phyloP scores from a whole-genome alignment of 2,797 vertebrate genomes.

The Epinephelus awoara region DNA sequence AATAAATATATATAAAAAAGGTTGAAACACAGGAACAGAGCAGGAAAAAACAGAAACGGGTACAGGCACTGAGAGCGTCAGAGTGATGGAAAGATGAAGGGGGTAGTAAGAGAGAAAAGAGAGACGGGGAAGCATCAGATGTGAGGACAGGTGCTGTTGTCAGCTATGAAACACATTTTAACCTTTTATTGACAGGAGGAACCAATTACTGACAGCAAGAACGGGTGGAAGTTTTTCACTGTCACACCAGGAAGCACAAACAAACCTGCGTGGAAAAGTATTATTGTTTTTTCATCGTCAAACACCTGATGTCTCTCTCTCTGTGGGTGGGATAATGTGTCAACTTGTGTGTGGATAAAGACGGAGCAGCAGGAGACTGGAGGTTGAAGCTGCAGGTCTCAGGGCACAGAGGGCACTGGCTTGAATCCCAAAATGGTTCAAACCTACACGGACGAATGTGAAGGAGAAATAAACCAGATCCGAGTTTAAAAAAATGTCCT shows the following conservation, averaged over 20 bases:
- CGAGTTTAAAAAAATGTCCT: neutral
- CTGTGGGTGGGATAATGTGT: neutral
- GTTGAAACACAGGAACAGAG: slow-evolving; percentile 47
- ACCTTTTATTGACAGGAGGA: slow-evolving; percentile 65
- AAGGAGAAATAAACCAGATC: neutral
- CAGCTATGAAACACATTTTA: slow-evolving; percentile 65
- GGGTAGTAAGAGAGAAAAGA: neutral
- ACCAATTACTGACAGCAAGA: slow-evolving; percentile 65
- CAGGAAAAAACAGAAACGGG: slow-evolving; percentile 1
- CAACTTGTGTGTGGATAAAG: neutral
- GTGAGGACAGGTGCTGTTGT: slow-evolving; percentile 70
- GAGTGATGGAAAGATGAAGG: slow-evolving; percentile 25
- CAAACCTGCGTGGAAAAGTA: slow-evolving; percentile 13
- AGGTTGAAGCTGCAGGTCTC: slow-evolving; percentile 2
- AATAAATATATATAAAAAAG: slow-evolving; percentile 19
- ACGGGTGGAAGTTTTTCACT: slow-evolving; percentile 49
- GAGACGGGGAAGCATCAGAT: slow-evolving; percentile 39
- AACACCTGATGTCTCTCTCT: slow-evolving; percentile 34
- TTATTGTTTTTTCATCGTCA: slow-evolving; percentile 26
- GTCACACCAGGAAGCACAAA: slow-evolving; percentile 58
- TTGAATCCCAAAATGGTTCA: slow-evolving; percentile 2
- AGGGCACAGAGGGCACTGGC: neutral
- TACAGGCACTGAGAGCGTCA: neutral
- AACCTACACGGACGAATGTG: neutral
- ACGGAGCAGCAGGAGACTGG: neutral